Evolutionary conservation across 2,113 vertebrate genomes (phyloP).

Genomic region (Eulemur macaco): DNA sequence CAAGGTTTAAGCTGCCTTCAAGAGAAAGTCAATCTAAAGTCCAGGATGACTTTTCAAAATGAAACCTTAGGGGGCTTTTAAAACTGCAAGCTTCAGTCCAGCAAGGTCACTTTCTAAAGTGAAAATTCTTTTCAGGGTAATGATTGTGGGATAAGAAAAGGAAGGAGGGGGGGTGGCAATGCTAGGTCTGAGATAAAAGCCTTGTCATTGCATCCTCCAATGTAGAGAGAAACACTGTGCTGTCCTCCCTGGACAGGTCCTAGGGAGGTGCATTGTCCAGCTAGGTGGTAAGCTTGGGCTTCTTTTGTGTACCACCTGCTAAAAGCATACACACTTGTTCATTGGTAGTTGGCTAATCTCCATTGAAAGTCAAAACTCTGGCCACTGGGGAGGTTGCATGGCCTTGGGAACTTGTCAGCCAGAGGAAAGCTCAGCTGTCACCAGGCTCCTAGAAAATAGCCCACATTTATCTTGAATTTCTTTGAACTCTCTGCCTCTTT

Average conservation of each 20-base stretch:
- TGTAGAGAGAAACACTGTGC: neutral
- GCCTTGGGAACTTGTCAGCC: neutral
- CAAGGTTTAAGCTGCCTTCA: constrained; percentile 58
- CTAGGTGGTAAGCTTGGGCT: neutral
- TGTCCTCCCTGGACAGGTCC: neutral
- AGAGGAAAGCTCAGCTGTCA: neutral
- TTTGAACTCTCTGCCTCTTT: neutral
- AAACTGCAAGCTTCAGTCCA: constrained; percentile 39
- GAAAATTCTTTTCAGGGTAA: constrained; percentile 44
- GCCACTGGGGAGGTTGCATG: neutral
- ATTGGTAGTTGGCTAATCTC: neutral
- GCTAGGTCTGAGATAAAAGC: neutral
- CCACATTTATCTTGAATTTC: neutral
- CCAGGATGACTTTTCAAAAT: constrained; percentile 56
- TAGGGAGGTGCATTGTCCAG: neutral
- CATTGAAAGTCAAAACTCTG: neutral
- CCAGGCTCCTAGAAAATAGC: neutral
- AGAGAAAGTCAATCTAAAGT: constrained; percentile 67
- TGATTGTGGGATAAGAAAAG: neutral
- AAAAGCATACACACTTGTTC: neutral
- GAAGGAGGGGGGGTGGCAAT: neutral
- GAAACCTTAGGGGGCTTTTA: constrained; percentile 46
- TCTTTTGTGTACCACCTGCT: neutral
- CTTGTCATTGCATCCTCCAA: neutral
- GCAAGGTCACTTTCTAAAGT: constrained; percentile 59